These are phyloP conservation scores for Serranus cabrilla DNA, from an alignment of 2,797 vertebrate species.

Conservation along the genomic window DNA sequence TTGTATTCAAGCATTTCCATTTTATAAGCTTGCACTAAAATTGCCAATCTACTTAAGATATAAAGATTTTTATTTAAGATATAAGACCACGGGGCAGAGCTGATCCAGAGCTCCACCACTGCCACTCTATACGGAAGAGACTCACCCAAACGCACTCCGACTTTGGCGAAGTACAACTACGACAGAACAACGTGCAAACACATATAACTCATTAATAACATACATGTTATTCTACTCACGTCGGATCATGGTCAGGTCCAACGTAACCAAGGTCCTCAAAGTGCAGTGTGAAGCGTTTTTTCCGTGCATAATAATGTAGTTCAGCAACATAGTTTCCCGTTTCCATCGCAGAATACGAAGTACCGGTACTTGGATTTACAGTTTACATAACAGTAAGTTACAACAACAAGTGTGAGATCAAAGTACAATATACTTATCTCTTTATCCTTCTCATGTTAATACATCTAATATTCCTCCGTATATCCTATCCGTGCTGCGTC, in stretches of 20 bases:
- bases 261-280: conserved; percentile 37
- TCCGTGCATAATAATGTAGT: conserved; percentile 59
- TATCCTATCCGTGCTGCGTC: not conserved
- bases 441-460: rapidly evolving
- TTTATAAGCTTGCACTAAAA: too few species aligned
- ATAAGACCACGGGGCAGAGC: not conserved
- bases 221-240: conserved; percentile 52
- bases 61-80: too few species aligned
- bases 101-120: not conserved
- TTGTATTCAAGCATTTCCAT: too few species aligned
- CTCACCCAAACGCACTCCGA: not conserved
- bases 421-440: not conserved
- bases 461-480: rapidly evolving
- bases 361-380: too few species aligned
- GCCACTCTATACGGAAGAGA: not conserved
- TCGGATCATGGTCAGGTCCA: conserved; percentile 65
- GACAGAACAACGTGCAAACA: not conserved
- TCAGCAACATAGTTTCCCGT: conserved; percentile 38
- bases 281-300: rapidly evolving
- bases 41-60: not conserved
- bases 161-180: not conserved
- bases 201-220: not conserved
- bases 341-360: conserved; percentile 66
- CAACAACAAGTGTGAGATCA: too few species aligned
- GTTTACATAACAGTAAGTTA: too few species aligned